phyloP scores from a whole-genome alignment of 2,888 invertebrate species.

The Trichacis sp. region DNA sequence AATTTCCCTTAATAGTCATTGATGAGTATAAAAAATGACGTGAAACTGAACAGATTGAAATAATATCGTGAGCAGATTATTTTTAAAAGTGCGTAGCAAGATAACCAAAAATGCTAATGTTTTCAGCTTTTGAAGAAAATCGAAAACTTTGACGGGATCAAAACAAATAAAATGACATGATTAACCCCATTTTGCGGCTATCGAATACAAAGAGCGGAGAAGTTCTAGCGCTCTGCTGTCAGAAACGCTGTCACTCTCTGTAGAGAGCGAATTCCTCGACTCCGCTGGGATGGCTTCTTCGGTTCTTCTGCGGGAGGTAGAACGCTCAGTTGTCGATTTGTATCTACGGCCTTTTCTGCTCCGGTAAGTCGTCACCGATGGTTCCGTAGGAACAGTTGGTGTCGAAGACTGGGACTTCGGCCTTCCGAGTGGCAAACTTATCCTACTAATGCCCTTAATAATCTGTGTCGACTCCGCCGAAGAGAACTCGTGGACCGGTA shows the following conservation, averaged over 20 bases:
- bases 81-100: no score
- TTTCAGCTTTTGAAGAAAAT: no score
- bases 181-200: conserved; percentile 86
- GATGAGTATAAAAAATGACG: no score
- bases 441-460: conserved; percentile 56
- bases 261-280: conserved; percentile 53
- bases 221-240: conserved; percentile 86
- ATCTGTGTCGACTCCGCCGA: conserved; percentile 67
- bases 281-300: conserved; percentile 63
- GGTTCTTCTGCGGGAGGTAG: conserved; percentile 51
- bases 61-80: no score
- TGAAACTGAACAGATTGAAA: no score
- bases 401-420: conserved; percentile 45
- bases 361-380: conserved; percentile 57
- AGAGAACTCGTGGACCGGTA: conserved; percentile 70
- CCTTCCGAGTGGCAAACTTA: conserved; percentile 53
- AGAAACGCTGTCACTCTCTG: conserved; percentile 70
- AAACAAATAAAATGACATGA: no score
- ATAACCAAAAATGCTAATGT: no score
- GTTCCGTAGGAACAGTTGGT: conserved; percentile 46
- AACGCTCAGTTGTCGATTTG: conserved; percentile 58
- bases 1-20: no score
- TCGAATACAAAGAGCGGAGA: conserved; percentile 84
- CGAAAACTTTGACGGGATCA: no score
- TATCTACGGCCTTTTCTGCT: conserved; percentile 59